These are phyloP conservation scores for Syndactyla subalaris DNA, from an alignment of 2,797 vertebrate species.

Conservation along the genomic window DNA sequence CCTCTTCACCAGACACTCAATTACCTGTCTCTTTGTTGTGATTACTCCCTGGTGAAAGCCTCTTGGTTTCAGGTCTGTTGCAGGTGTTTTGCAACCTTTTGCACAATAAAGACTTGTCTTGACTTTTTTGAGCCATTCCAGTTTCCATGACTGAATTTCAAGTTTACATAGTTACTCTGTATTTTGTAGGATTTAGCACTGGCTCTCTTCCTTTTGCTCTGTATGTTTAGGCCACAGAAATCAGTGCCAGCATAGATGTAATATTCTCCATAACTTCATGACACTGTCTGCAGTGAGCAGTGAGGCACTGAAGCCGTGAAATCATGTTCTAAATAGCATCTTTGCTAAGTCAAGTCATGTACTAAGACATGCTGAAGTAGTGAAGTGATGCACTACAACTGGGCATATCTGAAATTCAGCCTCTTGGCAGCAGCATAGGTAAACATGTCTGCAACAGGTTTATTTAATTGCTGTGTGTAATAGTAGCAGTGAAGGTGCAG, in stretches of 20 bases:
- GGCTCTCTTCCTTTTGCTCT: background rate
- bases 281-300: background rate
- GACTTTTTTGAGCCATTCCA: background rate
- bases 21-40: background rate
- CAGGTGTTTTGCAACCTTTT: background rate
- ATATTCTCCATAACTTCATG: background rate
- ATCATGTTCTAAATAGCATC: background rate
- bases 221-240: background rate
- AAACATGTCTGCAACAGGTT: background rate
- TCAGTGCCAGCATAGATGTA: background rate
- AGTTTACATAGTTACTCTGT: background rate
- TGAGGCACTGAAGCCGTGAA: background rate
- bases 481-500: background rate
- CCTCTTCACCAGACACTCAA: background rate
- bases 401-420: background rate
- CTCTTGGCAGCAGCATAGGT: background rate
- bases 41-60: background rate
- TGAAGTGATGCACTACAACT: background rate
- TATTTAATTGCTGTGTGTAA: background rate
- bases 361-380: background rate
- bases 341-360: background rate
- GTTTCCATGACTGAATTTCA: background rate
- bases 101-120: background rate
- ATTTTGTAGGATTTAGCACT: background rate
- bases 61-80: background rate